A percentile compares a stretch with the other conserved stretches of the same genome.
Conservation (phyloP, 2,888 invertebrate genomes). For the Margaritifera margaritifera region DNA sequence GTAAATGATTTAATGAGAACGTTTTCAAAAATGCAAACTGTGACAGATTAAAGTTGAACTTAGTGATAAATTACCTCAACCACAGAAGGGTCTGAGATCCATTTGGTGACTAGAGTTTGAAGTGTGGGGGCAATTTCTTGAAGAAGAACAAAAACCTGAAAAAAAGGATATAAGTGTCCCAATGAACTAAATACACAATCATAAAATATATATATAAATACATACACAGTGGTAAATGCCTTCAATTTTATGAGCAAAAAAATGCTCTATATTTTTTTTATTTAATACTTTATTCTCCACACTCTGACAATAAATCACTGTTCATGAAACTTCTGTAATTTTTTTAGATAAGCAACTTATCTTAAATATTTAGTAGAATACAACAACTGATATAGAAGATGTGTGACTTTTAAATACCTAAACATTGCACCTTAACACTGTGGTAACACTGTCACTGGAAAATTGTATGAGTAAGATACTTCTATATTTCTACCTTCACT, state of each 20-base stretch:
- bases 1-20: neutral
- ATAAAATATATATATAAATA: neutral
- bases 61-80: constrained; percentile 77
- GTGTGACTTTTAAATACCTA: no score
- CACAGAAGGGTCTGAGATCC: constrained; percentile 79
- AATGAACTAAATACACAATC: neutral
- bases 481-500: constrained; percentile 6
- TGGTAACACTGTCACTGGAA: neutral
- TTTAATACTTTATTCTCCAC: no score
- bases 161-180: constrained; percentile 1
- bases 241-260: neutral
- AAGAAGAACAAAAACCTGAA: constrained; percentile 66
- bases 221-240: neutral
- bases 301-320: no score
- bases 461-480: neutral
- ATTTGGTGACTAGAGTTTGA: constrained; percentile 74
- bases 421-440: neutral
- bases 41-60: neutral
- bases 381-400: no score
- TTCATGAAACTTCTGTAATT: no score
- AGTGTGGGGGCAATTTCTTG: constrained; percentile 66
- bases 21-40: neutral
- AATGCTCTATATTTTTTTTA: no score
- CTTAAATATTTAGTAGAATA: no score
- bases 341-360: no score